phyloP scores from a whole-genome alignment of 2,888 invertebrate genomes.

The Athrips mouffetella region DNA sequence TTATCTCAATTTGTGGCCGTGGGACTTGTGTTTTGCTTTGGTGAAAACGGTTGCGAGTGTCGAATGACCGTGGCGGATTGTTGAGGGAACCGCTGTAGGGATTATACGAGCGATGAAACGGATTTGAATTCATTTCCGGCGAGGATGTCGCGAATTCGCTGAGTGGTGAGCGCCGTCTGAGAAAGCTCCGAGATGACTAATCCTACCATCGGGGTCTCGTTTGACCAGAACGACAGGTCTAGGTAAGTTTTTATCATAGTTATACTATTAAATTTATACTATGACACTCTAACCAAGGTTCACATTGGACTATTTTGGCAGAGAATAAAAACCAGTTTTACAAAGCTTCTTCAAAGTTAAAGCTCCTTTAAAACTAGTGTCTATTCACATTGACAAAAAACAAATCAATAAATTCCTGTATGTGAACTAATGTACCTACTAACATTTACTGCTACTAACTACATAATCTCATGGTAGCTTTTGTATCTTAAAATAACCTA shows the following conservation, averaged over 20 bases:
- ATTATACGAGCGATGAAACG: conserved; percentile 47
- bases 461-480: too few relatives aligned
- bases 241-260: conserved; percentile 55
- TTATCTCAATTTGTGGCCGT: conserved; percentile 42
- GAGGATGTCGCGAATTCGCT: conserved; percentile 52
- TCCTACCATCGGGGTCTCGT: conserved; percentile 80
- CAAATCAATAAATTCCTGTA: too few relatives aligned
- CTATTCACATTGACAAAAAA: too few relatives aligned
- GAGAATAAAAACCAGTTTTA: too few relatives aligned
- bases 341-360: too few relatives aligned
- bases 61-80: conserved; percentile 28
- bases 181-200: conserved; percentile 62
- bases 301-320: too few relatives aligned
- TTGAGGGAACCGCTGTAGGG: conserved; percentile 25
- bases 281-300: background rate
- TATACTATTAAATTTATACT: background rate
- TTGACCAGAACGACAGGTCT: conserved; percentile 84
- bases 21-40: conserved; percentile 34
- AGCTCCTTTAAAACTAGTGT: too few relatives aligned
- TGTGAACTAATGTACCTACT: too few relatives aligned
- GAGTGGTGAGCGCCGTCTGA: conserved; percentile 30
- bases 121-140: conserved; percentile 50
- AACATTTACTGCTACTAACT: too few relatives aligned
- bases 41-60: conserved; percentile 26
- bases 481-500: too few relatives aligned